Conservation (phyloP, 2,888 invertebrate genomes). For the Plutella xylostella region DNA sequence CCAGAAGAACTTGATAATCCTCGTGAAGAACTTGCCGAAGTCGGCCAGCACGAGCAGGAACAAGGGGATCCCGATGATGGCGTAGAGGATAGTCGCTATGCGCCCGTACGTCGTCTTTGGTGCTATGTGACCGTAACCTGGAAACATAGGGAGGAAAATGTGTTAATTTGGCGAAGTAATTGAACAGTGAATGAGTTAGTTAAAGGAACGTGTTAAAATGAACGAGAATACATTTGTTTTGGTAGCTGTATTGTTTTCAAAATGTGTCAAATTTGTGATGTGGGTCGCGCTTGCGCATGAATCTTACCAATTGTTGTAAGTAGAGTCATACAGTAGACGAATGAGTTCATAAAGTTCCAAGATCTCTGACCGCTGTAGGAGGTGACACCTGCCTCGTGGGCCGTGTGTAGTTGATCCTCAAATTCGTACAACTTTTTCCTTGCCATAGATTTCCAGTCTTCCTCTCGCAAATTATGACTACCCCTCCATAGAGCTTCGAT, state of each 20-base stretch:
- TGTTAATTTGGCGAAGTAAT: not conserved
- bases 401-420: constrained; percentile 86
- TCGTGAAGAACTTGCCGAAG: constrained; percentile 93
- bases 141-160: constrained; percentile 22
- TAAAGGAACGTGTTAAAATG: too few species aligned
- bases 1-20: constrained; percentile 92
- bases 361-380: constrained; percentile 86
- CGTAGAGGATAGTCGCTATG: constrained; percentile 91
- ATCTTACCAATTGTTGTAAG: constrained; percentile 90
- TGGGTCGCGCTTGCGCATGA: too few species aligned
- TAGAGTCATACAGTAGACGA: constrained; percentile 87
- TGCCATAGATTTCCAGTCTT: constrained; percentile 91
- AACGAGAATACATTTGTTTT: constrained; percentile 5
- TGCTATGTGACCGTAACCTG: constrained; percentile 97
- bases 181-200: too few species aligned
- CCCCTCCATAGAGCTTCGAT: constrained; percentile 85
- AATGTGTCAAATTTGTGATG: not conserved
- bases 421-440: constrained; percentile 83
- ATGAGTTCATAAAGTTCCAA: constrained; percentile 90
- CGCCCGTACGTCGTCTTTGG: constrained; percentile 90
- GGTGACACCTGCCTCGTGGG: constrained; percentile 86
- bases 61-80: constrained; percentile 94
- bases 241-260: too few species aligned
- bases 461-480: constrained; percentile 85
- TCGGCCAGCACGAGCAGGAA: constrained; percentile 95